Conservation (phyloP, 1,140 invertebrate genomes). For the Rhyacophila brunnea region DNA sequence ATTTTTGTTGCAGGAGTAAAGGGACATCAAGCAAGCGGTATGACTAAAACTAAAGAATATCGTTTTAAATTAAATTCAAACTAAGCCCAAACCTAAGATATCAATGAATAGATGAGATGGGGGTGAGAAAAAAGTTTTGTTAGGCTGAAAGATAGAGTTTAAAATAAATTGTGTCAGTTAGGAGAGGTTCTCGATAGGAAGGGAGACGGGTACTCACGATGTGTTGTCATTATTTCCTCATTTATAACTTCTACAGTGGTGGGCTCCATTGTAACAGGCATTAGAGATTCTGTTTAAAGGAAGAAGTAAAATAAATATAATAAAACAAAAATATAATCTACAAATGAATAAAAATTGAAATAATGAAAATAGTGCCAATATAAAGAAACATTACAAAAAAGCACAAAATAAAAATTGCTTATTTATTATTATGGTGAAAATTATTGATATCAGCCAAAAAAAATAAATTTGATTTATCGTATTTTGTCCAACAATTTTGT, state of each 20-base stretch:
- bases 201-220: conserved; percentile 36
- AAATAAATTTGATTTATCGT: too few relatives aligned
- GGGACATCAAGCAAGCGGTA: too few relatives aligned
- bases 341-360: conserved; percentile 20
- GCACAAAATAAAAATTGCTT: conserved; percentile 28
- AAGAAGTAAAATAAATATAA: conserved; percentile 35
- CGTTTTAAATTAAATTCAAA: background rate
- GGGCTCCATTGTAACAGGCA: conserved; percentile 37
- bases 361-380: conserved; percentile 25
- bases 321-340: conserved; percentile 17
- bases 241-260: conserved; percentile 36
- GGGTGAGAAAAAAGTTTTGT: background rate
- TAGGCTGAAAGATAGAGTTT: background rate
- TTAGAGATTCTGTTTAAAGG: conserved; percentile 26
- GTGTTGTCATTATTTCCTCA: conserved; percentile 33
- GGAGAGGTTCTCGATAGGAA: conserved; percentile 9
- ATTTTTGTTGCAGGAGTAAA: too few relatives aligned
- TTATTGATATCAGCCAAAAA: too few relatives aligned
- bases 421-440: background rate
- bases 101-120: background rate
- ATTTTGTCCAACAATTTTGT: too few relatives aligned
- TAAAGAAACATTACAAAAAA: conserved; percentile 18
- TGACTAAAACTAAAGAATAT: too few relatives aligned
- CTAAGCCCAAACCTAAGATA: conserved; percentile 10
- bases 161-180: background rate